These are phyloP conservation scores for Xenopus petersii DNA, from an alignment of 2,797 vertebrate genomes.

Conservation along the genomic window DNA sequence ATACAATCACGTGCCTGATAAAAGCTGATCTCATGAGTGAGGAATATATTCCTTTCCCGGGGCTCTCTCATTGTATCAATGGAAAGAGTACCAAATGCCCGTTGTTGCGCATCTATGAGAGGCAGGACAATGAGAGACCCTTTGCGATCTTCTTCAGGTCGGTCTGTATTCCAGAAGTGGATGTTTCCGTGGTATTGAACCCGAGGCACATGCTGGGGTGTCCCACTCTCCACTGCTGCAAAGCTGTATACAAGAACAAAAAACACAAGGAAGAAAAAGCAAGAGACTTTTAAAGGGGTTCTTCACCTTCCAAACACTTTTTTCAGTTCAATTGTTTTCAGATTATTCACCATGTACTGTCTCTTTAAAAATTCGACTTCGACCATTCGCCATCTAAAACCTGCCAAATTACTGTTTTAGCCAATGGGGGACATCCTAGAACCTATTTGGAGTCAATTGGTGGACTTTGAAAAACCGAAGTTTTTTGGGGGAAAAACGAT, in stretches of 20 bases:
- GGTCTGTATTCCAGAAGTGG: conserved; percentile 66
- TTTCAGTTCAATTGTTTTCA: no score
- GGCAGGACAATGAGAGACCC: conserved; percentile 71
- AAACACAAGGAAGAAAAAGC: background rate
- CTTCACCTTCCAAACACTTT: no score
- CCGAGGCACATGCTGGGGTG: conserved; percentile 65
- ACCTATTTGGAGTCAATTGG: no score
- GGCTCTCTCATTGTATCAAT: conserved; percentile 67
- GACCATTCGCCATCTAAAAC: no score
- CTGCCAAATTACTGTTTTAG: no score
- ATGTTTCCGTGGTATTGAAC: conserved; percentile 66
- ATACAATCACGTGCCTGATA: conserved; percentile 61
- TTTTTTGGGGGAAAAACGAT: no score
- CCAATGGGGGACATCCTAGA: no score
- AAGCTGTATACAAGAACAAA: conserved; percentile 57
- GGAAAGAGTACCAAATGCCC: conserved; percentile 67
- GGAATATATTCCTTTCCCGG: conserved; percentile 54
- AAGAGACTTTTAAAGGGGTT: background rate
- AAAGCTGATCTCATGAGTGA: conserved; percentile 69
- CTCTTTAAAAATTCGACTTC: no score
- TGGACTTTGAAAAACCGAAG: no score
- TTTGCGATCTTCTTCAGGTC: conserved; percentile 46
- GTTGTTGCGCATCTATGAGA: conserved; percentile 60
- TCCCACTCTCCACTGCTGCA: conserved; percentile 63
- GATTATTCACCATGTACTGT: no score